These are phyloP conservation scores for Rhegmatorhina hoffmannsi DNA, from an alignment of 2,113 vertebrate species.

Conservation along the genomic window DNA sequence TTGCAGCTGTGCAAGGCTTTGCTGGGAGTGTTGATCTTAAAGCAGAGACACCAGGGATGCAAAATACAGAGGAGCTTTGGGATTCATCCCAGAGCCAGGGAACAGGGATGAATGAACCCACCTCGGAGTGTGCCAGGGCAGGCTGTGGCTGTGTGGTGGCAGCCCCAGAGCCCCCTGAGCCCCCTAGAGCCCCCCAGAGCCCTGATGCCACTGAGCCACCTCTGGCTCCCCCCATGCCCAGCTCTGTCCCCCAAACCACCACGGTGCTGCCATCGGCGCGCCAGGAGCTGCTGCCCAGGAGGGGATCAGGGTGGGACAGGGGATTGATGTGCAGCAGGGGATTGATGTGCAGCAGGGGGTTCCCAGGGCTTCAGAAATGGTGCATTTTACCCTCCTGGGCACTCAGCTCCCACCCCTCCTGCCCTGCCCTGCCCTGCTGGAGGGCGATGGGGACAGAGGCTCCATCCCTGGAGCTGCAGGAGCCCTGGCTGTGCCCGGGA, in stretches of 20 bases:
- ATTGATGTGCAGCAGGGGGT: accelerated
- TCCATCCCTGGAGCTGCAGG: not conserved
- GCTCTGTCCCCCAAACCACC: not conserved
- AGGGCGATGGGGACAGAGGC: not conserved
- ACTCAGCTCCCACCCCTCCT: accelerated
- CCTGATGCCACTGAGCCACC: not conserved
- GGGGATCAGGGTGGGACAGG: accelerated
- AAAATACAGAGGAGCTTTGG: accelerated
- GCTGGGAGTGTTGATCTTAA: accelerated
- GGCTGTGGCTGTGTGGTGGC: not conserved
- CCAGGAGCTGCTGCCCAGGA: not conserved
- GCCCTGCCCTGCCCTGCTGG: not conserved
- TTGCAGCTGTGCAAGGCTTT: not conserved
- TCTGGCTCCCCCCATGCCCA: accelerated
- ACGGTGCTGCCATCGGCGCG: not conserved
- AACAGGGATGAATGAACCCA: not conserved
- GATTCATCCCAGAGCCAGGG: not conserved
- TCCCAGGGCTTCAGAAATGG: not conserved
- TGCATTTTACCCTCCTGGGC: accelerated
- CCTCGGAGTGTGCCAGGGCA: not conserved
- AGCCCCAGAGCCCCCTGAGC: not conserved
- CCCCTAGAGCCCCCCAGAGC: not conserved
- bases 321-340: not conserved
- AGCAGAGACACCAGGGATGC: accelerated
- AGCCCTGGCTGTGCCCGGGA: accelerated